Percentiles rank a stretch among this genome's conserved stretches.
Evolutionary conservation across 2,113 vertebrate genomes (phyloP).

Genomic region (Picathartes gymnocephalus): DNA sequence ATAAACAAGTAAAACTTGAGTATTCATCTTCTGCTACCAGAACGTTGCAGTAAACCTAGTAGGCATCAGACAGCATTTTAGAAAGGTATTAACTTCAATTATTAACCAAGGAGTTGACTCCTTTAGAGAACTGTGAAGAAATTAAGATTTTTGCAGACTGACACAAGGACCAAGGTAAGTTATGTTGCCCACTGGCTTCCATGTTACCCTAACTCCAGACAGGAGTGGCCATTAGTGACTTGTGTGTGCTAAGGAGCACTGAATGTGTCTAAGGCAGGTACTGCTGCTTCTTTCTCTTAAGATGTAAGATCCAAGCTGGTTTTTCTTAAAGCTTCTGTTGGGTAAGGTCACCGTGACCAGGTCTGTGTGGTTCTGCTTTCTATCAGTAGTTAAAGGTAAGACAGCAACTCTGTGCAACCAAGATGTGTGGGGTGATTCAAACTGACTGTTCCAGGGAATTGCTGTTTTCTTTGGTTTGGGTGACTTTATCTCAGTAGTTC

Average conservation of each 20-base stretch:
- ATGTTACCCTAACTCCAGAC: neutral
- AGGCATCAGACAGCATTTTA: neutral
- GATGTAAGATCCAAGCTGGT: neutral
- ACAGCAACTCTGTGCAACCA: neutral
- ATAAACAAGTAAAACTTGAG: neutral
- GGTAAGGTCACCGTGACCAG: accelerated
- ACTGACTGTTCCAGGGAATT: neutral
- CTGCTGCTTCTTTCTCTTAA: neutral
- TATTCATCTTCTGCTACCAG: neutral
- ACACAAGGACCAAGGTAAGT: neutral
- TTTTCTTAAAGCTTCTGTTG: neutral
- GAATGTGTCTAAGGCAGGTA: neutral
- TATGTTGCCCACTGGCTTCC: neutral
- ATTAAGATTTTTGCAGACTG: neutral
- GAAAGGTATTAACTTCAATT: neutral
- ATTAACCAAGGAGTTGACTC: neutral
- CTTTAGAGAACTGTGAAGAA: neutral
- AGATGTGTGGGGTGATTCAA: neutral
- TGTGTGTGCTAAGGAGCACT: neutral
- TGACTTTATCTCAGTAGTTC: neutral
- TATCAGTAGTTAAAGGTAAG: neutral
- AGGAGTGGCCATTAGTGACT: neutral
- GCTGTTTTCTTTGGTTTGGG: neutral
- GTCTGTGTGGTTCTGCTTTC: neutral
- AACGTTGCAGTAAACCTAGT: neutral